phyloP scores from a whole-genome alignment of 1,140 invertebrate species.

The Drosophila willistoni region DNA sequence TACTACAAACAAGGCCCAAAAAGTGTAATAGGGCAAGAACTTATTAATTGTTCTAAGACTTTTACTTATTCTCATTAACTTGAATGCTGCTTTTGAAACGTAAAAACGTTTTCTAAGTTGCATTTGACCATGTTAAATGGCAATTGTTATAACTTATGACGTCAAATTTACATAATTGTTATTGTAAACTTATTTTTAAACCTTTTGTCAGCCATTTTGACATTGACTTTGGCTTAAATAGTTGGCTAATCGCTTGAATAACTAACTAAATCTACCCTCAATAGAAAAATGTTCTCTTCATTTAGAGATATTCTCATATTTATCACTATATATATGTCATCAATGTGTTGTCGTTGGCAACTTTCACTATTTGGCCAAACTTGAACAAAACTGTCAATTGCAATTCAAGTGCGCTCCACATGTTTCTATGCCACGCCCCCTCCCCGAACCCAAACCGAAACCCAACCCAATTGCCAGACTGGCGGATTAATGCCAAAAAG shows the following conservation, averaged over 20 bases:
- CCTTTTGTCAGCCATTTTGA: too few relatives aligned
- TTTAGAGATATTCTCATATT: neutral
- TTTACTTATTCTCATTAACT: too few relatives aligned
- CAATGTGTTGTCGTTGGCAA: conserved; percentile 1
- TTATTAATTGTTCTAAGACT: too few relatives aligned
- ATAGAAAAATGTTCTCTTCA: neutral
- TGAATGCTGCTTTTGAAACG: too few relatives aligned
- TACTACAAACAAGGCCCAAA: neutral
- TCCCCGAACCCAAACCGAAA: neutral
- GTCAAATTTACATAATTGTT: too few relatives aligned
- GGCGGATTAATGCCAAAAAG: conserved; percentile 2
- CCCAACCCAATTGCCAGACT: neutral
- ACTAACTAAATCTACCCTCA: too few relatives aligned
- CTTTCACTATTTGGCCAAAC: conserved; percentile 40
- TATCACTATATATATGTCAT: neutral
- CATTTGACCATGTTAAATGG: too few relatives aligned
- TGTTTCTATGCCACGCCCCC: conserved; percentile 30
- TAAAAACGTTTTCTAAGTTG: too few relatives aligned
- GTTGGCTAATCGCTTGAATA: too few relatives aligned
- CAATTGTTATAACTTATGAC: too few relatives aligned
- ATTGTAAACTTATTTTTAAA: too few relatives aligned
- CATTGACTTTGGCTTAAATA: too few relatives aligned
- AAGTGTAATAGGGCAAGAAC: neutral
- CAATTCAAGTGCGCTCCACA: conserved; percentile 22
- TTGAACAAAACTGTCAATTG: conserved; percentile 32